Evolutionary conservation across 2,113 vertebrate genomes (phyloP).

Genomic region (Geococcyx californianus): DNA sequence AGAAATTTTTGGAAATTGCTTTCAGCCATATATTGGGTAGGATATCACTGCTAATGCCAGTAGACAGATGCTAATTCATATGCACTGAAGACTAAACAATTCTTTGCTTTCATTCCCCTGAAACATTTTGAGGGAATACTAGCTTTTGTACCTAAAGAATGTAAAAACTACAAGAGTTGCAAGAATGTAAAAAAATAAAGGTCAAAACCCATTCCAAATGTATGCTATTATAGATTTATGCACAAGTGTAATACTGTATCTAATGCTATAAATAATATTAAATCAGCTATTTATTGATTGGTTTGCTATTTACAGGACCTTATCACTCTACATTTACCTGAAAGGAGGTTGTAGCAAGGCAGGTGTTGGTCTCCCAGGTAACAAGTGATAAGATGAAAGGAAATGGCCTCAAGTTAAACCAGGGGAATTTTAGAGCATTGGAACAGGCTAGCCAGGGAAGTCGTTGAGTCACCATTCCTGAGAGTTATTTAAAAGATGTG

Average conservation of each 20-base stretch:
- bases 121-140: slow-evolving; percentile 26
- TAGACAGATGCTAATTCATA: not conserved
- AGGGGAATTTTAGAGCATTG: no score
- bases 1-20: not conserved
- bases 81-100: not conserved
- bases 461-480: no score
- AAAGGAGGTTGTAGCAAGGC: no score
- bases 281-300: not conserved
- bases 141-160: slow-evolving; percentile 6
- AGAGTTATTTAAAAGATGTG: no score
- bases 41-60: not conserved
- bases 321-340: no score
- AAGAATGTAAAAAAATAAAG: not conserved
- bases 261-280: not conserved
- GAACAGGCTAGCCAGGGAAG: no score
- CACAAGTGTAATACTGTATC: not conserved
- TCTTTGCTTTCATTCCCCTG: not conserved
- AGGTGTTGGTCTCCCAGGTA: no score
- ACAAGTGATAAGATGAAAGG: no score
- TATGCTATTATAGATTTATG: not conserved
- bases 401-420: no score
- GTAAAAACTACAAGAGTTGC: not conserved
- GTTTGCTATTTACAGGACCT: not conserved
- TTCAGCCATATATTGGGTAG: not conserved
- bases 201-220: not conserved